A percentile compares a stretch with the other conserved stretches of the same genome.
Conservation (phyloP, 2,888 invertebrate genomes). For the Agapetus fuscipes region DNA sequence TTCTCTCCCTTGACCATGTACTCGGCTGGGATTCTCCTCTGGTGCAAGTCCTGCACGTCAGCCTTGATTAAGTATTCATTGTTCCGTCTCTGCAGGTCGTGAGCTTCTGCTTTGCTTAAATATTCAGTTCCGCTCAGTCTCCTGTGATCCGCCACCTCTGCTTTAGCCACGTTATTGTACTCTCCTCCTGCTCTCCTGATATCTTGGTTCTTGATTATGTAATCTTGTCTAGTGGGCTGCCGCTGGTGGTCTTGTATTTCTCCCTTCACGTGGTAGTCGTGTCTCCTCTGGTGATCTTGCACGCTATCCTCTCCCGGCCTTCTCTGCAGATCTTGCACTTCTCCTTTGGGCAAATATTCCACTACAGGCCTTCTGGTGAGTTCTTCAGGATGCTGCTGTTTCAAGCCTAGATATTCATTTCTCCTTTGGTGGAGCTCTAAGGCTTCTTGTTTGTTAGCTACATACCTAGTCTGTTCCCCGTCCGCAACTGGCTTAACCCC, state of each 20-base stretch:
- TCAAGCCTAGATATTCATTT: conserved; percentile 26
- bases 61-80: neutral
- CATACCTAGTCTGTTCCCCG: conserved; percentile 4
- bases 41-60: too few species aligned
- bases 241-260: neutral
- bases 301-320: too few species aligned
- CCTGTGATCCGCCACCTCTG: neutral
- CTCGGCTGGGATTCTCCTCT: too few species aligned
- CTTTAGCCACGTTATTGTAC: too few species aligned
- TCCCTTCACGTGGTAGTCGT: conserved; percentile 7
- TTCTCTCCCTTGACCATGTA: too few species aligned
- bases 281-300: conserved; percentile 1
- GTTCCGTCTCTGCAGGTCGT: neutral
- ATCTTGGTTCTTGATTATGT: too few species aligned
- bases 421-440: conserved; percentile 6
- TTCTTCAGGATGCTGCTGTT: too few species aligned
- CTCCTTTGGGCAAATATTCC: too few species aligned
- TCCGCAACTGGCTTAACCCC: conserved; percentile 3
- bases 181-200: neutral
- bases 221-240: neutral
- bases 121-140: neutral
- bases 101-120: neutral
- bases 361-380: too few species aligned
- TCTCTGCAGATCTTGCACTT: too few species aligned
- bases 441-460: neutral